phyloP scores from a whole-genome alignment of 2,797 vertebrate genomes.

The Falco novaeseelandiae region DNA sequence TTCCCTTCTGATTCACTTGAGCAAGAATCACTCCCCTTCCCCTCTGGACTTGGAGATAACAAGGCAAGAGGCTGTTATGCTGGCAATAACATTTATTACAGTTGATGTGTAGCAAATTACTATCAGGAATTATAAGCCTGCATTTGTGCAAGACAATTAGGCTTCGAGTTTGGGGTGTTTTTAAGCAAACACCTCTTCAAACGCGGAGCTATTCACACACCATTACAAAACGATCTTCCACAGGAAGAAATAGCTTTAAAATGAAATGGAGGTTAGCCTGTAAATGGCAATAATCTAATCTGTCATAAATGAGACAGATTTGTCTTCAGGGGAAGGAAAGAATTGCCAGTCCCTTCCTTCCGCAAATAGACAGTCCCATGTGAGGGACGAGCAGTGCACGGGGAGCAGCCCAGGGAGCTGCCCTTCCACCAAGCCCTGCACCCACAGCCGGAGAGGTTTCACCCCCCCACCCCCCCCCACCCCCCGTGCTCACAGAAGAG shows the following conservation, averaged over 20 bases:
- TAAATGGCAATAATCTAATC: not conserved
- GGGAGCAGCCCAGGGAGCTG: not conserved
- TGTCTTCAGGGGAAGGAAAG: not conserved
- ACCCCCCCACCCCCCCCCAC: too few species aligned
- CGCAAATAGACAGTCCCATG: not conserved
- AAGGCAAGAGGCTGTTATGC: not conserved
- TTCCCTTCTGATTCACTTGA: not conserved
- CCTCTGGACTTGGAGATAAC: not conserved
- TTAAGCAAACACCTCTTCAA: not conserved
- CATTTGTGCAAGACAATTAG: not conserved
- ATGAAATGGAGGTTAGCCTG: constrained; percentile 38
- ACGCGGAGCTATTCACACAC: not conserved
- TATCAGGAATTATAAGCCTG: not conserved
- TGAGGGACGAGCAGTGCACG: fast-evolving
- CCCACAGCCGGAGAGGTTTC: not conserved
- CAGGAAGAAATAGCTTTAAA: not conserved
- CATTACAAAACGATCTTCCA: not conserved
- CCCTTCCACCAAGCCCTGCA: not conserved
- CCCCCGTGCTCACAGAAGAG: not conserved
- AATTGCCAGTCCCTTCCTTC: not conserved
- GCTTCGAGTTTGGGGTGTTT: not conserved
- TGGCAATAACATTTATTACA: not conserved
- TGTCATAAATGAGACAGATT: not conserved
- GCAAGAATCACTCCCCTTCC: not conserved
- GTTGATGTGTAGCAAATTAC: not conserved